A percentile compares a stretch with the other conserved stretches of the same genome.
These are phyloP conservation scores for Lepidocyrtinus sp. DNA, from an alignment of 2,888 invertebrate genomes.

Conservation along the genomic window DNA sequence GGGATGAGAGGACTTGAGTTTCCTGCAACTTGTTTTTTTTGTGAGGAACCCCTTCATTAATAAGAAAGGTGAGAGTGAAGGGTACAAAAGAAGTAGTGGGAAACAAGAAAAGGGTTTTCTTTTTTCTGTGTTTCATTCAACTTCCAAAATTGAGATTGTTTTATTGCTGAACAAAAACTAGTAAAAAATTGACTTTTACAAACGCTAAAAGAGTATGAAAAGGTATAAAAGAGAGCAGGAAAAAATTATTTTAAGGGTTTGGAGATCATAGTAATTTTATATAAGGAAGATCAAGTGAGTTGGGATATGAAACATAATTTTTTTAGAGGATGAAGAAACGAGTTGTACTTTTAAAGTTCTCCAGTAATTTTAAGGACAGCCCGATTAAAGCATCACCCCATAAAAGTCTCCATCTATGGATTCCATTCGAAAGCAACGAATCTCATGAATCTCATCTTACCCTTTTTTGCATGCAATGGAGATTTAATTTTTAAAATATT, in stretches of 20 bases:
- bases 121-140: constrained; percentile 9
- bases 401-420: neutral
- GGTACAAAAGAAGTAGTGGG: constrained; percentile 25
- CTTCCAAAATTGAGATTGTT: neutral
- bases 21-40: constrained; percentile 24
- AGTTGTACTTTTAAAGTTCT: too few relatives aligned
- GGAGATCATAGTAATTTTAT: too few relatives aligned
- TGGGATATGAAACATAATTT: too few relatives aligned
- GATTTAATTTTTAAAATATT: constrained; percentile 12
- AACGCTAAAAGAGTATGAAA: too few relatives aligned
- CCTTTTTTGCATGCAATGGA: neutral
- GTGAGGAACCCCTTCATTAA: constrained; percentile 41
- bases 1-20: neutral
- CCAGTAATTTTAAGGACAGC: too few relatives aligned
- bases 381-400: neutral
- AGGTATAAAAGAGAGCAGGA: neutral
- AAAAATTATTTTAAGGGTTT: constrained; percentile 5
- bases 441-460: neutral
- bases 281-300: too few relatives aligned
- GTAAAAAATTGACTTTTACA: constrained; percentile 35
- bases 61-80: constrained; percentile 32
- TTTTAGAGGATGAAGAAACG: too few relatives aligned
- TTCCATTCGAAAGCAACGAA: neutral
- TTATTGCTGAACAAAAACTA: constrained; percentile 7
- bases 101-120: constrained; percentile 25